phyloP scores from a whole-genome alignment of 2,888 invertebrate species.

The Dynastes hyllus region DNA sequence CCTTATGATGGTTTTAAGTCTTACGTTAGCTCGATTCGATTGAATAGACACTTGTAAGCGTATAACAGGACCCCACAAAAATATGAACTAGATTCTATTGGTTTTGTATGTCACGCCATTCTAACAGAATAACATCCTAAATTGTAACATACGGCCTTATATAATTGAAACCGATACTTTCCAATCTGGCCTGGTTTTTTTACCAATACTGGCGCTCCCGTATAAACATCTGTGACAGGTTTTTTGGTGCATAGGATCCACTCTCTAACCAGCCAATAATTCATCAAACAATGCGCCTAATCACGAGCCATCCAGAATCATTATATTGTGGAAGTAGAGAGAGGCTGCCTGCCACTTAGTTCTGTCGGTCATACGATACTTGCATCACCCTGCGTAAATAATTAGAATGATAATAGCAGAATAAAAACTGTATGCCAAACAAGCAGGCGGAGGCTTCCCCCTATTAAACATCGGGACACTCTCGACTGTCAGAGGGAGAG shows the following conservation, averaged over 20 bases:
- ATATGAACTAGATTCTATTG: neutral
- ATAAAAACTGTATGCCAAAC: constrained; percentile 70
- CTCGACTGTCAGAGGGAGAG: constrained; percentile 68
- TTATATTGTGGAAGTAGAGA: constrained; percentile 60
- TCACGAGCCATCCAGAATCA: constrained; percentile 62
- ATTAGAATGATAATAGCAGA: constrained; percentile 72
- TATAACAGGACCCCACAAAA: too few species aligned
- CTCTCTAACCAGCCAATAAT: constrained; percentile 68
- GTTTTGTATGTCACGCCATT: neutral
- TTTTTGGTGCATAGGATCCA: constrained; percentile 61
- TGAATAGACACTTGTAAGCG: too few species aligned
- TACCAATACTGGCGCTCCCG: constrained; percentile 54
- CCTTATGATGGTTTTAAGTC: too few species aligned
- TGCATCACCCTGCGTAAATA: constrained; percentile 63
- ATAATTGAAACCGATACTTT: constrained; percentile 57
- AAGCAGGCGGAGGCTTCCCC: constrained; percentile 64
- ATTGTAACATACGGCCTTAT: constrained; percentile 54
- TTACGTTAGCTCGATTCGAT: too few species aligned
- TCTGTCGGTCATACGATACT: constrained; percentile 70
- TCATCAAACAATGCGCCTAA: constrained; percentile 63
- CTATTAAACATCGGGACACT: constrained; percentile 65
- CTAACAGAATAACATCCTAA: neutral
- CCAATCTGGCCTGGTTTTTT: constrained; percentile 70
- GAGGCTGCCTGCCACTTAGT: constrained; percentile 69
- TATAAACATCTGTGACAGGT: constrained; percentile 70